Evolutionary conservation across 2,888 invertebrate species (phyloP).

Genomic region (Apamea monoglypha): DNA sequence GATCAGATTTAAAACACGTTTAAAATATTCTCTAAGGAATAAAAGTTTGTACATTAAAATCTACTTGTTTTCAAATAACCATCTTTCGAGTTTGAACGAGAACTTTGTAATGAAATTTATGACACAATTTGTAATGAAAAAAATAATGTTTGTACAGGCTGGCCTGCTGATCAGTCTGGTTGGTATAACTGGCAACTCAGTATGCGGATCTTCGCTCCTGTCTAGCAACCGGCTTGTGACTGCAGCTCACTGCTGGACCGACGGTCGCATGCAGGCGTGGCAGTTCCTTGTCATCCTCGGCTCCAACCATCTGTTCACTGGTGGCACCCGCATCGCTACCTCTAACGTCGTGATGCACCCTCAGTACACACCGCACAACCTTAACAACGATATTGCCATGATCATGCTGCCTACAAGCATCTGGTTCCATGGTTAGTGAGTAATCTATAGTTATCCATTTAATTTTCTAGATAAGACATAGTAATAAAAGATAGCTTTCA

Average conservation of each 20-base stretch:
- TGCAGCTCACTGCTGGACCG: conserved; percentile 82
- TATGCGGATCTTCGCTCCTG: conserved; percentile 77
- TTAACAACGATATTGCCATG: conserved; percentile 78
- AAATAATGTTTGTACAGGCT: conserved; percentile 66
- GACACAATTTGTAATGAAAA: not conserved
- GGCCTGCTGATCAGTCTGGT: conserved; percentile 76
- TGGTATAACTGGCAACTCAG: conserved; percentile 71
- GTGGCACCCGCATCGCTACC: conserved; percentile 76
- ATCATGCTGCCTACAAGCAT: conserved; percentile 73
- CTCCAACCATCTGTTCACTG: conserved; percentile 73
- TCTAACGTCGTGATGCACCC: conserved; percentile 74
- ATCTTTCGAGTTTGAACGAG: not conserved
- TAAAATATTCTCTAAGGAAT: not conserved
- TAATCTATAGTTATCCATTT: conserved; percentile 8
- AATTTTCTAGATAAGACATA: conserved; percentile 2
- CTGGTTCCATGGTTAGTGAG: conserved; percentile 69
- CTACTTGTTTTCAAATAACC: not conserved
- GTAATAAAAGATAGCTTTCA: conserved; percentile 12
- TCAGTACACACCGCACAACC: conserved; percentile 64
- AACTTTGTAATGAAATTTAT: not conserved
- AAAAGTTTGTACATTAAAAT: not conserved
- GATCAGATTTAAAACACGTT: not conserved
- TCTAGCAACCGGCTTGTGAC: conserved; percentile 74
- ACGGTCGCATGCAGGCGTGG: conserved; percentile 72
- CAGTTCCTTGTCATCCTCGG: conserved; percentile 77